Percentiles rank a stretch among this genome's conserved stretches.
phyloP scores from a whole-genome alignment of 2,888 invertebrate genomes.

The Terebella lapidaria region DNA sequence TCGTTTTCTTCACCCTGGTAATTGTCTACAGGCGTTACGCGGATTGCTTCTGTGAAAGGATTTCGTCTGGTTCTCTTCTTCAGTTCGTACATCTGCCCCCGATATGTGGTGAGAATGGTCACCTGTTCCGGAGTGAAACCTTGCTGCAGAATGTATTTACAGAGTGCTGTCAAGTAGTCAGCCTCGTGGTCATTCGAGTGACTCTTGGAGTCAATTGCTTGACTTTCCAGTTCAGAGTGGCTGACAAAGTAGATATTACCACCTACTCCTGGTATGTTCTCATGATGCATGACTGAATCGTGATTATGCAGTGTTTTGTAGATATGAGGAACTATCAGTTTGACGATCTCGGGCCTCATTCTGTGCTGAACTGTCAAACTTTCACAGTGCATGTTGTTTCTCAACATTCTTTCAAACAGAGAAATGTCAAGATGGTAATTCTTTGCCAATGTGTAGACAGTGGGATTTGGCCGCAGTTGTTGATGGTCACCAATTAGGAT shows the following conservation, averaged over 20 bases:
- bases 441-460: slow-evolving; percentile 65
- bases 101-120: slow-evolving; percentile 47
- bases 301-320: slow-evolving; percentile 38
- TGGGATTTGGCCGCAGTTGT: slow-evolving; percentile 71
- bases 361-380: slow-evolving; percentile 61
- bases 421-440: slow-evolving; percentile 70
- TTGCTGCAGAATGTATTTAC: slow-evolving; percentile 40
- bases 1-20: slow-evolving; percentile 52
- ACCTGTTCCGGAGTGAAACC: slow-evolving; percentile 37
- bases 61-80: slow-evolving; percentile 28
- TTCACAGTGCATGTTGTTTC: slow-evolving; percentile 62
- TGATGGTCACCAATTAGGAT: slow-evolving; percentile 80
- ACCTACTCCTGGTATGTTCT: slow-evolving; percentile 33
- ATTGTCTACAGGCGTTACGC: slow-evolving; percentile 39
- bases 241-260: slow-evolving; percentile 41
- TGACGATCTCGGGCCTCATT: slow-evolving; percentile 47
- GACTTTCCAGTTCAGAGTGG: slow-evolving; percentile 33
- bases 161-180: slow-evolving; percentile 31
- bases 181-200: slow-evolving; percentile 44
- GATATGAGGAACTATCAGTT: slow-evolving; percentile 34
- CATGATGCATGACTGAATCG: slow-evolving; percentile 29
- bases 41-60: slow-evolving; percentile 29
- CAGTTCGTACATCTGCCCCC: slow-evolving; percentile 39
- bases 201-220: slow-evolving; percentile 29
- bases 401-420: slow-evolving; percentile 75